Evolutionary conservation across 2,888 invertebrate genomes (phyloP).

Genomic region (Papilio protenor): DNA sequence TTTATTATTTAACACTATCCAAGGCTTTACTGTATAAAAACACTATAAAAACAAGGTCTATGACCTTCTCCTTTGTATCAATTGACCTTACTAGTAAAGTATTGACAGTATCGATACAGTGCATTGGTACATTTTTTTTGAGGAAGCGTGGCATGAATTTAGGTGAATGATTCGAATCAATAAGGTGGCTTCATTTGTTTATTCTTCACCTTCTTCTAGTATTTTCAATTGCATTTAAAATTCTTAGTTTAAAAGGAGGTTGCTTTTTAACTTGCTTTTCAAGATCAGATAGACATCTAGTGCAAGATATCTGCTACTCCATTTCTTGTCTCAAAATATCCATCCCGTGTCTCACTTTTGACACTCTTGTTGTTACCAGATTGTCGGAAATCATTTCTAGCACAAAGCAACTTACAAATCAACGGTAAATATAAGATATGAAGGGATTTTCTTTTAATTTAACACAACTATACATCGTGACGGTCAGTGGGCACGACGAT

Average conservation of each 20-base stretch:
- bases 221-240: not conserved
- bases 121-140: not conserved
- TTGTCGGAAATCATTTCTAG: not conserved
- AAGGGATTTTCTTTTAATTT: constrained; percentile 37
- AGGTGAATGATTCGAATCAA: not conserved
- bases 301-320: not conserved
- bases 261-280: not conserved
- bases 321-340: not conserved
- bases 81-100: constrained; percentile 11
- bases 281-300: not conserved
- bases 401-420: constrained; percentile 3
- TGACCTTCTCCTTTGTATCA: constrained; percentile 18
- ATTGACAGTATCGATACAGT: not conserved
- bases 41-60: constrained; percentile 1
- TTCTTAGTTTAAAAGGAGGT: not conserved
- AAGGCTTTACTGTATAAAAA: constrained; percentile 4
- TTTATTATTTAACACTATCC: not conserved
- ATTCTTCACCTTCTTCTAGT: not conserved
- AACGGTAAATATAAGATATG: constrained; percentile 20
- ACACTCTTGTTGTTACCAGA: not conserved
- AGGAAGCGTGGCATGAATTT: not conserved
- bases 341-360: too few species aligned
- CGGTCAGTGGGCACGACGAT: constrained; percentile 74
- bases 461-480: constrained; percentile 52
- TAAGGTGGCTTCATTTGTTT: not conserved